phyloP scores from a whole-genome alignment of 2,113 vertebrate genomes.

The Planiliza haematocheilus region DNA sequence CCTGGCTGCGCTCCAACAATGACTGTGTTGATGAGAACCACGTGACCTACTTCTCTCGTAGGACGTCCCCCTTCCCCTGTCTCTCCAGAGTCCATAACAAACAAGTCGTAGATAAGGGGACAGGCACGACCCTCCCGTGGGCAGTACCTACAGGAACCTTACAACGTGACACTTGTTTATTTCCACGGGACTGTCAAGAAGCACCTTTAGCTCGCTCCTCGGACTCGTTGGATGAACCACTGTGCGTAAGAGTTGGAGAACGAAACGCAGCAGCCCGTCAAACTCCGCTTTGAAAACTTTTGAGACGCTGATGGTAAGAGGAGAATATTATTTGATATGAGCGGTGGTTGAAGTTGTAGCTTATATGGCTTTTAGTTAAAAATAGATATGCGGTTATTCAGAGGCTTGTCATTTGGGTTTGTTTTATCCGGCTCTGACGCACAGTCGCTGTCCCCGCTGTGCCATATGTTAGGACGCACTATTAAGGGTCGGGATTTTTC shows the following conservation, averaged over 20 bases:
- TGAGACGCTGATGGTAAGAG: constrained; percentile 69
- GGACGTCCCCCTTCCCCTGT: constrained; percentile 40
- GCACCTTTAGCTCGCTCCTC: neutral
- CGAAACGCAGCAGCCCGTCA: neutral
- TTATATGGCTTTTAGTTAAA: too few relatives aligned
- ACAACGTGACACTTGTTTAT: constrained; percentile 41
- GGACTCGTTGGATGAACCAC: neutral
- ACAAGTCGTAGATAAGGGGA: constrained; percentile 57
- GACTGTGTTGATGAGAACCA: constrained; percentile 66
- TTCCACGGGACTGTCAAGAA: constrained; percentile 21
- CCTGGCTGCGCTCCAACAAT: constrained; percentile 30
- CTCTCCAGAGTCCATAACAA: constrained; percentile 60
- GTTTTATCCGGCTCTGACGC: too few relatives aligned
- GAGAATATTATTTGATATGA: rapidly evolving
- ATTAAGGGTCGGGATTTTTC: too few relatives aligned
- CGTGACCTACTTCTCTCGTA: constrained; percentile 59
- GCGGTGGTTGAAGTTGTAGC: rapidly evolving
- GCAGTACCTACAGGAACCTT: constrained; percentile 1
- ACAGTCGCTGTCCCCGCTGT: too few relatives aligned
- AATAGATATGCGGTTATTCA: too few relatives aligned
- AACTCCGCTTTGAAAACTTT: constrained; percentile 4
- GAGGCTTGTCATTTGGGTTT: too few relatives aligned
- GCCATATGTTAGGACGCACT: too few relatives aligned
- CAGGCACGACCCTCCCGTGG: neutral
- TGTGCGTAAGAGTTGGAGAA: neutral